Evolutionary conservation across 2,888 invertebrate genomes (phyloP).

Genomic region (Tetropium fuscum): DNA sequence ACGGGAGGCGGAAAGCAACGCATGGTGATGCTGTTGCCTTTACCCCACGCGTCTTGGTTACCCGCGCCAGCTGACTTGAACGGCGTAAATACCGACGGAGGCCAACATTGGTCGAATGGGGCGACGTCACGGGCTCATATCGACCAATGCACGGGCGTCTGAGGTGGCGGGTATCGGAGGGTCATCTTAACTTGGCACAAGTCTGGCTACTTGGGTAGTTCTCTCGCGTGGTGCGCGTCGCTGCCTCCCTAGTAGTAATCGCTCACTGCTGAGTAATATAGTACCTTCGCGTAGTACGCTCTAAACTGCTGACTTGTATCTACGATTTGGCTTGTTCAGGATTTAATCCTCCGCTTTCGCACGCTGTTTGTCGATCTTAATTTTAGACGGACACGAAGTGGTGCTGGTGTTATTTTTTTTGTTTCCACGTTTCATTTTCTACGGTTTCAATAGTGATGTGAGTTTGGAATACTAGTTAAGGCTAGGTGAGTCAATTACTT

Average conservation of each 20-base stretch:
- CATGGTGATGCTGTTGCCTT: slow-evolving; percentile 36
- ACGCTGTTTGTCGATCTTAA: neutral
- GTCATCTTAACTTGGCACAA: slow-evolving; percentile 64
- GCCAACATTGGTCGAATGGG: slow-evolving; percentile 57
- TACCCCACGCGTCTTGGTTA: slow-evolving; percentile 61
- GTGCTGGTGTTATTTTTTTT: slow-evolving; percentile 8
- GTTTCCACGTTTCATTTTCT: slow-evolving; percentile 2
- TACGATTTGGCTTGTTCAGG: neutral
- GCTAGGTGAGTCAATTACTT: slow-evolving; percentile 35
- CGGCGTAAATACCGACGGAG: slow-evolving; percentile 62
- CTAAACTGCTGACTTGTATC: neutral
- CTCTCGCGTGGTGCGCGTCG: slow-evolving; percentile 62
- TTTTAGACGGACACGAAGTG: neutral
- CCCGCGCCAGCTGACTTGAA: slow-evolving; percentile 62
- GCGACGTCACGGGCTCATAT: slow-evolving; percentile 62
- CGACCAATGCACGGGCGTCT: slow-evolving; percentile 65
- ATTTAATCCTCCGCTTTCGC: slow-evolving; percentile 9
- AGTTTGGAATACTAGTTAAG: slow-evolving; percentile 35
- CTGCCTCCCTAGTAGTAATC: slow-evolving; percentile 47
- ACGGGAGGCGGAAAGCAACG: slow-evolving; percentile 23
- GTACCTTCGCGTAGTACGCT: slow-evolving; percentile 15
- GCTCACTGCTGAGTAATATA: slow-evolving; percentile 19
- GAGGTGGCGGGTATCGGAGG: slow-evolving; percentile 63
- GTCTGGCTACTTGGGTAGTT: slow-evolving; percentile 59
- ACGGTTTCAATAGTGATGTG: slow-evolving; percentile 32